Evolutionary conservation across 1,140 invertebrate species (phyloP), one percentile per base, ranked within the genome.

Genomic region (Lepidurus apus): DNA sequence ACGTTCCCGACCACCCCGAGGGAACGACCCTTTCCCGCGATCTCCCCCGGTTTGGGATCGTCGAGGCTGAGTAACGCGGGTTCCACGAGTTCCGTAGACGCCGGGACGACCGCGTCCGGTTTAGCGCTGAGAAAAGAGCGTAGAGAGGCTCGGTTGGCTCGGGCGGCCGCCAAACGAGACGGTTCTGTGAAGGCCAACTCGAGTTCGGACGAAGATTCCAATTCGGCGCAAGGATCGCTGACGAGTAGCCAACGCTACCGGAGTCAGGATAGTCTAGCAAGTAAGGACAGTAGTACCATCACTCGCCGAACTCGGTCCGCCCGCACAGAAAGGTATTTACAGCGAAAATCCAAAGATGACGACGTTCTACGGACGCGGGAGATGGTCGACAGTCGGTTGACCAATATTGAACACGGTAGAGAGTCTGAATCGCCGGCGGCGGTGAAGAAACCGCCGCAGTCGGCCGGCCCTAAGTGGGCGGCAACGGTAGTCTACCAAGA

Each of bases 241-340:
- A 76, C 78, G n/a, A 80, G 85, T 10, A 87, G 74, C 26, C 79
- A 77, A 5, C 45, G 74, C 0, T 86, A 80, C 89, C 83, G 91
- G 91, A 77, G 91, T 91, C 81, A 91, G 88, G 78, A 85, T 89
- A 74, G 89, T 88, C 82, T 86, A 86, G 45, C 24, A 42, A 65
- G 86, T 85, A 77, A 86, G 87, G 81, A 89, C 34, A 79, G 88
- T 73, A 88, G 87, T 42, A 89, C 87, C 6, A 83, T 87, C 47
- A 88, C 84, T 79, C 85, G 87, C 21, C 85, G 85, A 78, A 88
- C 89, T 42, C 87, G 92, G 77, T 88, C 89, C 24, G 91, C 92
- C 0, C 87, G 93, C 81, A 93, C 92, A 74, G 93, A 94, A 84
- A 87, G 93, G 43, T 93, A 93, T 81, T 89, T 92, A 74, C 92